phyloP scores from a whole-genome alignment of 2,113 vertebrate species.

The Oncorhynchus clarkii region DNA sequence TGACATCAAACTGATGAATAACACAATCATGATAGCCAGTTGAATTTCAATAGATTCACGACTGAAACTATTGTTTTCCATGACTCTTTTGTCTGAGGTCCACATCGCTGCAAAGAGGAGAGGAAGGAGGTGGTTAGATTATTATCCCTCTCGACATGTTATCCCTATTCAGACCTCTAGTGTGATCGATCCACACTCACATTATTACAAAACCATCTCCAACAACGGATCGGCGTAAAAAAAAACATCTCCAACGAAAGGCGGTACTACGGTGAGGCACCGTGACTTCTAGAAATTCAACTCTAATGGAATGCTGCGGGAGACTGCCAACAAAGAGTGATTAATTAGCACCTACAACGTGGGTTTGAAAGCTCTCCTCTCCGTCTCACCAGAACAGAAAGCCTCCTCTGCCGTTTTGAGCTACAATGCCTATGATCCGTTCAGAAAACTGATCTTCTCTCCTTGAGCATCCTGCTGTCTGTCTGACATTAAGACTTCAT shows the following conservation, averaged over 20 bases:
- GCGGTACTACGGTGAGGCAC: conserved; percentile 38
- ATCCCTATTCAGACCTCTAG: conserved; percentile 52
- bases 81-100: conserved; percentile 47
- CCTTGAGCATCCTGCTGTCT: conserved; percentile 67
- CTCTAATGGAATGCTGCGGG: conserved; percentile 74
- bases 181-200: conserved; percentile 72
- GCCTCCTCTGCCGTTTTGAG: conserved; percentile 64
- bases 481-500: conserved; percentile 76
- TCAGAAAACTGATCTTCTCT: conserved; percentile 84
- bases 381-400: conserved; percentile 82
- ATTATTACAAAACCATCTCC: conserved; percentile 79
- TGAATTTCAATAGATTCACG: conserved; percentile 20
- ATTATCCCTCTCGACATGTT: conserved; percentile 48
- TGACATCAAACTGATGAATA: conserved; percentile 39
- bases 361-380: conserved; percentile 76
- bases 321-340: conserved; percentile 82
- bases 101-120: conserved; percentile 4
- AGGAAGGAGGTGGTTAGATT: not conserved
- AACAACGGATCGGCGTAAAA: conserved; percentile 54
- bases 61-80: conserved; percentile 36
- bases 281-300: conserved; percentile 68
- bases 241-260: too few relatives aligned
- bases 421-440: conserved; percentile 85
- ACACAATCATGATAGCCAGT: conserved; percentile 43
- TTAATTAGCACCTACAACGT: conserved; percentile 90